These are phyloP conservation scores for Lacanobia wlatinum DNA, from an alignment of 2,888 invertebrate species.

Conservation along the genomic window DNA sequence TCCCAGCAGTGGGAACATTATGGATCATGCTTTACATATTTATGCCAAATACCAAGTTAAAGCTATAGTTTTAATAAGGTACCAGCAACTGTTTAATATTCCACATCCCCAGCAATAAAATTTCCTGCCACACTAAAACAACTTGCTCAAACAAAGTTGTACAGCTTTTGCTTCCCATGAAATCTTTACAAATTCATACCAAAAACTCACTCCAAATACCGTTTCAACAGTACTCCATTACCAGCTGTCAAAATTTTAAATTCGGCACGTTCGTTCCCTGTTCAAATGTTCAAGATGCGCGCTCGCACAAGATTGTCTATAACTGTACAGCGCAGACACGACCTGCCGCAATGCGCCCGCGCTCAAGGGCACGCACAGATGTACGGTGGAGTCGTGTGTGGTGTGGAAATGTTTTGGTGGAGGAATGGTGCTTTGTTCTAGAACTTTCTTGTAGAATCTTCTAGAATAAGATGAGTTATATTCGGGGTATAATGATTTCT, in stretches of 20 bases:
- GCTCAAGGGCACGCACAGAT: constrained; percentile 80
- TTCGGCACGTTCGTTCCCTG: constrained; percentile 52
- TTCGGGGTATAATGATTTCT: background rate
- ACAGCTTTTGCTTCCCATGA: background rate
- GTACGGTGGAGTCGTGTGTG: constrained; percentile 35
- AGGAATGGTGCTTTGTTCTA: constrained; percentile 17
- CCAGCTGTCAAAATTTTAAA: constrained; percentile 53
- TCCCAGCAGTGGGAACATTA: no score
- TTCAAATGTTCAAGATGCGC: constrained; percentile 54
- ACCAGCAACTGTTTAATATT: background rate
- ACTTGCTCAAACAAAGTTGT: background rate
- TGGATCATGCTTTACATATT: no score
- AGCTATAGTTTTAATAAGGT: background rate
- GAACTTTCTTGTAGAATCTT: background rate
- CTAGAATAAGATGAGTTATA: no score
- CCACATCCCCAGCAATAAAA: background rate
- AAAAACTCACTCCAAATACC: constrained; percentile 23
- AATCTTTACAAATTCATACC: background rate
- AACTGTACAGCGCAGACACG: constrained; percentile 79
- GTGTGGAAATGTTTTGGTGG: background rate
- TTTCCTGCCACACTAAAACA: background rate
- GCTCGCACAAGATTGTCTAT: constrained; percentile 69
- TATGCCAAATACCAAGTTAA: no score
- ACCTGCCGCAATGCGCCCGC: constrained; percentile 87
- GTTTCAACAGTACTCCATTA: constrained; percentile 21